Conservation (phyloP, 2,888 invertebrate genomes). For the Epirrhoe tristata region DNA sequence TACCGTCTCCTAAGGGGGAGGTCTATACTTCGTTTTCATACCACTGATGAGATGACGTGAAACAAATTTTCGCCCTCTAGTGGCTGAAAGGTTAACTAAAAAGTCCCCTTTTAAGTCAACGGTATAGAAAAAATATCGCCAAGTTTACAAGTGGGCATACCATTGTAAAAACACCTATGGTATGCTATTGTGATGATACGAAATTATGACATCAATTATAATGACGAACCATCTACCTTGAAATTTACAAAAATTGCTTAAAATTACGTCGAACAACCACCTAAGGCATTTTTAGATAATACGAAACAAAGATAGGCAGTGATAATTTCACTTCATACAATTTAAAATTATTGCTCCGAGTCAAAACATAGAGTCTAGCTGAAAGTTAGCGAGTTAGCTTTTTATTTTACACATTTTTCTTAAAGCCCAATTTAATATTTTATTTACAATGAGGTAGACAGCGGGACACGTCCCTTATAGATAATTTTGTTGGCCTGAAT, state of each 20-base stretch:
- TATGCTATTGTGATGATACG: conserved; percentile 38
- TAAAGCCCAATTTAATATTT: conserved; percentile 76
- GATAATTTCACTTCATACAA: conserved; percentile 46
- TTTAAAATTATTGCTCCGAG: conserved; percentile 74
- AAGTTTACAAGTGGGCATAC: conserved; percentile 13
- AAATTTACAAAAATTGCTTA: conserved; percentile 41
- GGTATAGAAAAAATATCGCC: conserved; percentile 12
- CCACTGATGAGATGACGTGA: conserved; percentile 18
- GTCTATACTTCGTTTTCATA: conserved; percentile 2
- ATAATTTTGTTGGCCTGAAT: conserved; percentile 72
- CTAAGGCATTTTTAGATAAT: conserved; percentile 47
- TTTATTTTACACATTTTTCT: conserved; percentile 51
- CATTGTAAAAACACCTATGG: conserved; percentile 7
- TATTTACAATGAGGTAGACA: conserved; percentile 84
- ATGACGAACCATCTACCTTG: conserved; percentile 37
- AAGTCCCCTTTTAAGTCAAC: not conserved
- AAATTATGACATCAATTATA: conserved; percentile 25
- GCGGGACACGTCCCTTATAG: conserved; percentile 68
- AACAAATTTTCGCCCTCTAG: conserved; percentile 10
- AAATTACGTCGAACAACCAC: conserved; percentile 53
- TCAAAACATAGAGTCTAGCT: conserved; percentile 58
- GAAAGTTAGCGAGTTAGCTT: conserved; percentile 60
- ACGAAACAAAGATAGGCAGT: conserved; percentile 49
- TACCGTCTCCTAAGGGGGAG: conserved; percentile 9
- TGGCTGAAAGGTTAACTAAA: not conserved